Evolutionary conservation across 1,140 invertebrate genomes (phyloP).

Genomic region (Harlomillsia oculata): DNA sequence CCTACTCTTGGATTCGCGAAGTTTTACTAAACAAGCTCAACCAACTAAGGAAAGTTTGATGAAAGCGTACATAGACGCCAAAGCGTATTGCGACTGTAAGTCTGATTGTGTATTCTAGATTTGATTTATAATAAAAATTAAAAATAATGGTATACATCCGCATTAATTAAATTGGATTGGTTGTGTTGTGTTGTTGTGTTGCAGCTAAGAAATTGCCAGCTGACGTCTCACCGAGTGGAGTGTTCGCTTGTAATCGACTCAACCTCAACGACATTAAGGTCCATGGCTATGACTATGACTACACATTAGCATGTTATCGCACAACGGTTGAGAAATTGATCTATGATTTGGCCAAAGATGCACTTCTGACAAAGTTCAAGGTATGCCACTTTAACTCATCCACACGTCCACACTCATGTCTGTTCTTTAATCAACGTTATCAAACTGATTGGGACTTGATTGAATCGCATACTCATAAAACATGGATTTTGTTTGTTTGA

Average conservation of each 20-base stretch:
- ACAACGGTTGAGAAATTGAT: constrained; percentile 79
- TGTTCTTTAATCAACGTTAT: no score
- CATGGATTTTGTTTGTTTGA: no score
- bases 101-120: background rate
- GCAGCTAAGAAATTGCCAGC: constrained; percentile 75
- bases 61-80: constrained; percentile 32
- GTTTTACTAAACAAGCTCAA: no score
- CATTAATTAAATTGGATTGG: no score
- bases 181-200: constrained; percentile 11
- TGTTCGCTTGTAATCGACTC: constrained; percentile 96
- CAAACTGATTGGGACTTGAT: no score
- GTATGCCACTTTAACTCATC: no score
- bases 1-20: no score
- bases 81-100: constrained; percentile 29
- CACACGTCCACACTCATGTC: no score
- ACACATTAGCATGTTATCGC: constrained; percentile 93
- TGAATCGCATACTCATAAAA: no score
- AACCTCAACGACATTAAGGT: constrained; percentile 83
- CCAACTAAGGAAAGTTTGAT: no score
- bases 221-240: constrained; percentile 71
- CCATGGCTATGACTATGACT: constrained; percentile 98
- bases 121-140: background rate
- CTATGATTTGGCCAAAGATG: constrained; percentile 79
- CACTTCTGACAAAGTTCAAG: constrained; percentile 77
- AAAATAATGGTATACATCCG: no score